Base-by-base conservation (phyloP, 2,113 vertebrate species). In the Nibea albiflora region DNA sequence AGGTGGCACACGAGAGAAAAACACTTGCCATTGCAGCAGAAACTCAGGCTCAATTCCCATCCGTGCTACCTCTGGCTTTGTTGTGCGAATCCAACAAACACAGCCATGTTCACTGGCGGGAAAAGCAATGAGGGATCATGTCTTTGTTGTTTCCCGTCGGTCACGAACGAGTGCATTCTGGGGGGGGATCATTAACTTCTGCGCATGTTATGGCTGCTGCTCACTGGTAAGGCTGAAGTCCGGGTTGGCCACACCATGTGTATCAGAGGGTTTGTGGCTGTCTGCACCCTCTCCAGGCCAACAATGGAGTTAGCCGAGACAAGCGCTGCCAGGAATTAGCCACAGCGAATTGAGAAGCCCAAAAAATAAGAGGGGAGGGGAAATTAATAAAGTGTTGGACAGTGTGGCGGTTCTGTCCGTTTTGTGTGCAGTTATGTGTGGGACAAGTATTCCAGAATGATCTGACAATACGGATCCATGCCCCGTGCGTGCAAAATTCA, bases 311-410 rank as follows among this genome's bases (percentile, higher is more conserved):
- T 20, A 57, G 58, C 67, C 19, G 24, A 79, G 58, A 66, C 63
- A 14, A 31, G 15, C 75, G 42, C 61, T 72, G 64, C 46, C 78
- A 69, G 70, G 76, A 76, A 73, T 54, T 66, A 69, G 73, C 56
- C 66, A 70, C 15, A 69, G n/a, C 39, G 47, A 76, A 80, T 31
- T 58, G 46, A 62, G 50, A 67, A 75, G 39, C 14, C 49, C 24
- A 81, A 61, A n/a, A 6, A 24, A 26, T 26, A 35, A 2, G 3
- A 0, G 10, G 15, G 52, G 20, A 12, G 67, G 22, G 79, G 1
- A 28, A 47, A 46, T 65, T 58, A 70, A 83, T 88, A 72, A 85
- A 77, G 68, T 80, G 67, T 57, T 53, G 46, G 81, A 52, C 12
- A 6, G 56, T 47, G 28, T 56, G 78, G 78, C 71, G 73, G 67